These are phyloP conservation scores for Melanostigma gelatinosum DNA, from an alignment of 2,113 vertebrate genomes.

Conservation along the genomic window DNA sequence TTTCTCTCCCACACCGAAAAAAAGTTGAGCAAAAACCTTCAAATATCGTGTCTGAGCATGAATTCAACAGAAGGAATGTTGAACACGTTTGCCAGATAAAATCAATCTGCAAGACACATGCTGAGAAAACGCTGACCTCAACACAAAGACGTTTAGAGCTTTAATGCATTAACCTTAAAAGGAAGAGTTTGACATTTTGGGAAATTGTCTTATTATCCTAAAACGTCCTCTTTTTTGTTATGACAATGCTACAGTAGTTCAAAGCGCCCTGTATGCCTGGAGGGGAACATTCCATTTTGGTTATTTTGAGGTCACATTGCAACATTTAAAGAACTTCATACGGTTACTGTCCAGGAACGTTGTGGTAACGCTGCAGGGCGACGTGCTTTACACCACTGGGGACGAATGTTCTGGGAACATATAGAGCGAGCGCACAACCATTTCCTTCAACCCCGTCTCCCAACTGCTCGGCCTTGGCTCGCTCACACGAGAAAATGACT, in stretches of 20 bases:
- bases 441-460: neutral
- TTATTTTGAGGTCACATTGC: neutral
- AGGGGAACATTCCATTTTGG: neutral
- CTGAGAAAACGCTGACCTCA: neutral
- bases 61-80: neutral
- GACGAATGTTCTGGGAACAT: neutral
- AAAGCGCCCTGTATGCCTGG: neutral
- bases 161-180: neutral
- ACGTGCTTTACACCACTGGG: neutral
- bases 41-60: conserved; percentile 1
- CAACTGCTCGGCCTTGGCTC: neutral
- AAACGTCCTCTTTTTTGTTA: neutral
- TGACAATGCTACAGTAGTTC: neutral
- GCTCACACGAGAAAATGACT: neutral
- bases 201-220: neutral
- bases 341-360: neutral
- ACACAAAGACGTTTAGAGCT: neutral
- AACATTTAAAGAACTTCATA: neutral
- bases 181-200: neutral
- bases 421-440: neutral
- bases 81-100: neutral
- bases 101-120: neutral
- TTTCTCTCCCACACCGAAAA: neutral
- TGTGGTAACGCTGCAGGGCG: neutral
- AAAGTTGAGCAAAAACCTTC: conserved; percentile 11